Conservation (phyloP, 2,113 vertebrate species). For the Bufo bufo region DNA sequence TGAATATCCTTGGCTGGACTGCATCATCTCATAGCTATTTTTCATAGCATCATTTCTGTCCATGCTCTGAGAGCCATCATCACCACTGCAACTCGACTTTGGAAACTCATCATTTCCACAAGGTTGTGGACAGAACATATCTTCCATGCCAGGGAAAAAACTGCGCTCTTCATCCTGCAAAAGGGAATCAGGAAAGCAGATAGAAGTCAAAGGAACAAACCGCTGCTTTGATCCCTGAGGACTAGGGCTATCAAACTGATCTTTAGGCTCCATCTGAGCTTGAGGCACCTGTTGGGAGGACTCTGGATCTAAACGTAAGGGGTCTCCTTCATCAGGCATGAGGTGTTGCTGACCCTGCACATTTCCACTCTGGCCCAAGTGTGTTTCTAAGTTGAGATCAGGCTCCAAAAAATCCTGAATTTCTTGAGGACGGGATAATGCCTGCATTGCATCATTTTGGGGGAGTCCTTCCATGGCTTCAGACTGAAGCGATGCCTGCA, state of each 20-base stretch:
- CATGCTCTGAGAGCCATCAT: slow-evolving; percentile 73
- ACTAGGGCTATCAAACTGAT: slow-evolving; percentile 82
- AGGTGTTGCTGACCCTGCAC: slow-evolving; percentile 65
- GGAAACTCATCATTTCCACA: slow-evolving; percentile 78
- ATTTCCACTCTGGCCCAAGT: slow-evolving; percentile 62
- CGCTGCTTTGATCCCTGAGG: slow-evolving; percentile 80
- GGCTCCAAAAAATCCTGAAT: slow-evolving; percentile 73
- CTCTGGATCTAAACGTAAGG: slow-evolving; percentile 63
- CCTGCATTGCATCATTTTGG: slow-evolving; percentile 51
- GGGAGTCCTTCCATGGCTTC: slow-evolving; percentile 65
- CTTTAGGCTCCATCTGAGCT: slow-evolving; percentile 71
- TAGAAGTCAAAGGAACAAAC: slow-evolving; percentile 90
- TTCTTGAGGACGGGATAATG: slow-evolving; percentile 74
- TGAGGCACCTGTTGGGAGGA: slow-evolving; percentile 62
- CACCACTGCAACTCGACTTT: slow-evolving; percentile 76
- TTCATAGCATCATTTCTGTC: slow-evolving; percentile 66
- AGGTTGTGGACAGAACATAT: slow-evolving; percentile 85
- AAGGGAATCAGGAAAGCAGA: slow-evolving; percentile 92
- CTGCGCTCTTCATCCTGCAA: slow-evolving; percentile 90
- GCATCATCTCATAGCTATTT: slow-evolving; percentile 76
- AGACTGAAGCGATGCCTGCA: slow-evolving; percentile 50
- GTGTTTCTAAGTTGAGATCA: slow-evolving; percentile 63
- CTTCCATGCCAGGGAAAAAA: slow-evolving; percentile 95
- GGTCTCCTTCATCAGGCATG: slow-evolving; percentile 56
- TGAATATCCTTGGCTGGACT: slow-evolving; percentile 76